Evolutionary conservation across 2,888 invertebrate genomes (phyloP), one percentile per base, ranked within the genome.

Genomic region (Arenicola marina): DNA sequence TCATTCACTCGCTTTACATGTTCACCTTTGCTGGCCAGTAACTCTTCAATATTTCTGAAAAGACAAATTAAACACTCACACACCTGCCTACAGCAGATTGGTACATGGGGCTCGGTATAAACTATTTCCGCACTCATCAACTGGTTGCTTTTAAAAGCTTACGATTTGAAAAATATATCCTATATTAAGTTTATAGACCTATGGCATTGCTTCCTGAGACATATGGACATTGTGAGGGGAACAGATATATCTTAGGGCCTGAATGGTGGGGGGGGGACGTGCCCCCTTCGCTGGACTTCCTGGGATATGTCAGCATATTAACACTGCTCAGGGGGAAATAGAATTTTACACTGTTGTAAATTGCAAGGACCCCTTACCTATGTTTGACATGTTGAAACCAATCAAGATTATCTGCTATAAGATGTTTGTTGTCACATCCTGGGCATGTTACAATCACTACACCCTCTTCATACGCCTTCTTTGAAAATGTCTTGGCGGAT

Each of bases 331-430:
- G n/a, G n/a, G n/a, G n/a, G 29, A 38, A 18, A 56, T 56, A 26
- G 18, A 34, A 53, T 48, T 18, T 48, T 11, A 29, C 18, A 1
- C 54, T 15, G 21, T 15, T 29, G 26, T 28, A 53, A 18, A 53
- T 29, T 15, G 18, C 15, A 38, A 38, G 38, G 18, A 38, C 11
- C 18, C 18, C 11, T 38, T 54, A 71, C 73, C 80, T 79, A 56
- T 79, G 80, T 66, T 85, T 73, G 77, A 91, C 85, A 78, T 93
- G 91, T 0, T 89, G 86, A 80, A 97, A 98, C 97, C 97, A 98
- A 68, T 92, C 92, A 1, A 98, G 86, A 84, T 98, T 95, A 80
- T 98, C 97, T 0, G 97, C 97, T 70, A 98, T 96, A 29, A 98
- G 86, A 84, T 98, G 98, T 81, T 92, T 89, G 79, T 92, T 95